Percentiles rank a stretch among this genome's conserved stretches.
Evolutionary conservation across 2,797 vertebrate species (phyloP).

Genomic region (Lithobates pipiens): DNA sequence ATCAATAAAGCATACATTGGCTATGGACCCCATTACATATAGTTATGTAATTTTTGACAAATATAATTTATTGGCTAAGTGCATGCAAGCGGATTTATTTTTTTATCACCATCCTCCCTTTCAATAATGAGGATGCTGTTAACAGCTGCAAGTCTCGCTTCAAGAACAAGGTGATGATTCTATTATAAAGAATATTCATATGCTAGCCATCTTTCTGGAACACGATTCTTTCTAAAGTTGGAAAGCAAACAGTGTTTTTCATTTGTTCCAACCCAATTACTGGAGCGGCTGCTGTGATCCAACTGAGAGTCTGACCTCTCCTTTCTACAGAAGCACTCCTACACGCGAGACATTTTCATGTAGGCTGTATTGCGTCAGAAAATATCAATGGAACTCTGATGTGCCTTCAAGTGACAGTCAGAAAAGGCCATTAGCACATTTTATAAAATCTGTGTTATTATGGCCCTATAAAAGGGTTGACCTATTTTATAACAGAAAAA

Average conservation of each 20-base stretch:
- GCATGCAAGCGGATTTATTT: background rate
- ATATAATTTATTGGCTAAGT: background rate
- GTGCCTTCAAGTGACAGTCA: slow-evolving; percentile 21
- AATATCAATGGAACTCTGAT: slow-evolving; percentile 45
- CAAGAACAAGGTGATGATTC: background rate
- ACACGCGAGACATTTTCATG: background rate
- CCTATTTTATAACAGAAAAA: background rate
- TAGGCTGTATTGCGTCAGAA: slow-evolving; percentile 3
- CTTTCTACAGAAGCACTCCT: slow-evolving; percentile 14
- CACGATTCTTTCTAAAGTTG: background rate
- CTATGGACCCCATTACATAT: background rate
- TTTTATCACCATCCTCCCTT: background rate
- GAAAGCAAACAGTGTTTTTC: slow-evolving; percentile 18
- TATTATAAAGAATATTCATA: slow-evolving; percentile 1
- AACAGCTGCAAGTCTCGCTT: background rate
- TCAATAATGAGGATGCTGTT: background rate
- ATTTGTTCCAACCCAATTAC: slow-evolving; percentile 58
- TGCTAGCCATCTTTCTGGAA: background rate
- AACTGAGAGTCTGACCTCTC: slow-evolving; percentile 35
- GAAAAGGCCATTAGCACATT: slow-evolving; percentile 19
- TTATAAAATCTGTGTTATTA: background rate
- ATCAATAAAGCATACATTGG: too few species aligned
- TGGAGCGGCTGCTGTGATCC: slow-evolving; percentile 16
- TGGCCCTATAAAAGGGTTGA: background rate
- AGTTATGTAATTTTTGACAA: background rate